Conservation (phyloP, 2,113 vertebrate species). For the Xiphorhynchus elegans region DNA sequence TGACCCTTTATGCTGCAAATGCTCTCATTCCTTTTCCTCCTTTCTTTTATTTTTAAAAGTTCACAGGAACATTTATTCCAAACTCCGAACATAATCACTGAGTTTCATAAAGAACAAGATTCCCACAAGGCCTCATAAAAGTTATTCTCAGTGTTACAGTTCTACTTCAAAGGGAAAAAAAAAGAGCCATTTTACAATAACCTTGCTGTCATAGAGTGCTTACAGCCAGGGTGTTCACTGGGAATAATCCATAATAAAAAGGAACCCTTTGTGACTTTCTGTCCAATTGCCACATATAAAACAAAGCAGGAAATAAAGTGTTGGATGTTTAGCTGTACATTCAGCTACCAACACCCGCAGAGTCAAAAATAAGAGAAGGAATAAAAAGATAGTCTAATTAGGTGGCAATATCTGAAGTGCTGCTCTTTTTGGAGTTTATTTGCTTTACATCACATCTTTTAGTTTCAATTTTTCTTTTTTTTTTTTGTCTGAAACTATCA, state of each 20-base stretch:
- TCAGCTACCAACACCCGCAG: neutral
- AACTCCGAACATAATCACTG: slow-evolving; percentile 41
- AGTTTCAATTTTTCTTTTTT: neutral
- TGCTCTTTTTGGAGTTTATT: slow-evolving; percentile 4
- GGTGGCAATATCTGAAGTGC: neutral
- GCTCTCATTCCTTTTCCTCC: neutral
- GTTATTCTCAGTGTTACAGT: slow-evolving; percentile 28
- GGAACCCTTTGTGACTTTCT: slow-evolving; percentile 20
- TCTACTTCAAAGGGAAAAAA: slow-evolving; percentile 63
- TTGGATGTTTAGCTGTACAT: slow-evolving; percentile 36
- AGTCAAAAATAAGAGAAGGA: neutral
- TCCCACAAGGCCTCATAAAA: slow-evolving; percentile 58
- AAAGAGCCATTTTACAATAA: slow-evolving; percentile 55
- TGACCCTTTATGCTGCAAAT: neutral
- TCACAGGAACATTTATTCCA: slow-evolving; percentile 35
- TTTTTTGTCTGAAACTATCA: neutral
- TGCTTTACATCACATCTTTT: neutral
- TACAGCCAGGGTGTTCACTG: slow-evolving; percentile 20
- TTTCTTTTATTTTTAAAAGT: slow-evolving; percentile 38
- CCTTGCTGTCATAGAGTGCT: slow-evolving; percentile 53
- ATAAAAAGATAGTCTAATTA: slow-evolving; percentile 32
- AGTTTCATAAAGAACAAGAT: slow-evolving; percentile 36
- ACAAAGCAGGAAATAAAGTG: slow-evolving; percentile 53
- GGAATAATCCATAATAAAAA: slow-evolving; percentile 62
- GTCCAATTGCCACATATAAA: neutral